Evolutionary conservation across 2,797 vertebrate genomes (phyloP), one percentile per base, ranked within the genome.

Genomic region (Antennarius maculatus): DNA sequence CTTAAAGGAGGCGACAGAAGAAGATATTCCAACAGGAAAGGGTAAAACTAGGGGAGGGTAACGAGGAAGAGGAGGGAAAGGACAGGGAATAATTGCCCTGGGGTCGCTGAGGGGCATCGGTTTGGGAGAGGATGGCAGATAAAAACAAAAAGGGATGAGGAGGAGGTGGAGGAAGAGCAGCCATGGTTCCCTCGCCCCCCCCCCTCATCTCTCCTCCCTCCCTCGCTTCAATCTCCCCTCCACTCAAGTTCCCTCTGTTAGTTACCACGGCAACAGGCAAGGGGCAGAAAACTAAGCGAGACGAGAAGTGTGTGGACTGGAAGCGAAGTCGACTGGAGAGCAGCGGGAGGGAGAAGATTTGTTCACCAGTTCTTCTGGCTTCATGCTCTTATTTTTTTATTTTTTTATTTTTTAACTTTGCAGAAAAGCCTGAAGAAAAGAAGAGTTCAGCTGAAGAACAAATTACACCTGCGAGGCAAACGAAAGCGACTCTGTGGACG

Each of bases 261-360:
- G 93, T 94, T 93, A 88, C 93, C 92, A 94, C 66, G 92, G 93
- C 90, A 94, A 93, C 93, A 92, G 89, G 87, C 82, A 39, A 84
- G 81, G 73, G 86, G 90, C 84, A 92, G 90, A 91, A 88, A 86
- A 85, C 1, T 52, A 78, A 79, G 76, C 46, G 71, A 74, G 75
- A 71, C 48, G 69, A 61, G 59, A 80, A 73, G 75, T 71, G 82
- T 76, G 80, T 61, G 18, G 61, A 74, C 39, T n/a, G 58, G 76
- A 66, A 77, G 80, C 73, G 48, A 83, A 84, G 76, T 86, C 80
- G 71, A 82, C 71, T 76, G 59, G 80, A 74, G 79, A 81, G 23
- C 75, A 41, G 52, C 16, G 53, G 56, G 61, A 48, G 45, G 2
- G 54, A 52, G 65, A 51, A 31, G 56, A 76, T 75, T 65, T 69